Evolutionary conservation across 2,797 vertebrate genomes (phyloP).

Genomic region (Sebastes taczanowskii): DNA sequence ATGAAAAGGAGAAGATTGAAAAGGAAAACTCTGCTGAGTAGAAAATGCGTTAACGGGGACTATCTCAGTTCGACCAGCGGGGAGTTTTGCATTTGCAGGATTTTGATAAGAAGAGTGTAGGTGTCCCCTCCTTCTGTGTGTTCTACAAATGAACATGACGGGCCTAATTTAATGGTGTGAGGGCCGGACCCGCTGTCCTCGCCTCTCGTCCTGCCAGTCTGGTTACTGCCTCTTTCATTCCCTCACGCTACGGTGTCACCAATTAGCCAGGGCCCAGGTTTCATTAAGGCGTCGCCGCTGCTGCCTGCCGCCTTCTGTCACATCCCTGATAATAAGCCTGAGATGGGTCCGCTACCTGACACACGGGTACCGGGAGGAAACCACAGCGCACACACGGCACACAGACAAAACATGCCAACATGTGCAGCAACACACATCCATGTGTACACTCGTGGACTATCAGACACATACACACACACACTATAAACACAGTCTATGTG

Average conservation of each 20-base stretch:
- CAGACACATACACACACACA: slow-evolving; percentile 1
- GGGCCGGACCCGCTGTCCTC: slow-evolving; percentile 68
- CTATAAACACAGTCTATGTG: slow-evolving; percentile 24
- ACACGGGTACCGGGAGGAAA: slow-evolving; percentile 22
- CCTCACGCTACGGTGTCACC: slow-evolving; percentile 83
- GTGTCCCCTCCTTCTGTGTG: slow-evolving; percentile 43
- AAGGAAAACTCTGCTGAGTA: slow-evolving; percentile 27
- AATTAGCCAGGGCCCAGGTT: slow-evolving; percentile 83
- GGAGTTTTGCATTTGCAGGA: slow-evolving; percentile 47
- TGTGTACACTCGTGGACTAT: not conserved
- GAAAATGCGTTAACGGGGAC: slow-evolving; percentile 20
- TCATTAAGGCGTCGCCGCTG: slow-evolving; percentile 85
- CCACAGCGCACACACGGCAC: not conserved
- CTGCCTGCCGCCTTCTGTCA: slow-evolving; percentile 70
- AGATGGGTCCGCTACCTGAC: slow-evolving; percentile 59
- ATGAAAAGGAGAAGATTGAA: slow-evolving; percentile 43
- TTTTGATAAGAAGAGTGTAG: slow-evolving; percentile 48
- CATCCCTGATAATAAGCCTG: slow-evolving; percentile 82
- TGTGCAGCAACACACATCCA: not conserved
- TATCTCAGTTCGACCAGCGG: slow-evolving; percentile 31
- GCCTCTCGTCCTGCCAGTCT: slow-evolving; percentile 54
- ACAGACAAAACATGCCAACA: slow-evolving; percentile 2
- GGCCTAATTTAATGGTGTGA: slow-evolving; percentile 66
- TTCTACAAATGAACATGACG: slow-evolving; percentile 76
- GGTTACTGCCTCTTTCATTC: slow-evolving; percentile 72